phyloP scores from a whole-genome alignment of 2,113 vertebrate genomes.

The Oryzias javanicus region DNA sequence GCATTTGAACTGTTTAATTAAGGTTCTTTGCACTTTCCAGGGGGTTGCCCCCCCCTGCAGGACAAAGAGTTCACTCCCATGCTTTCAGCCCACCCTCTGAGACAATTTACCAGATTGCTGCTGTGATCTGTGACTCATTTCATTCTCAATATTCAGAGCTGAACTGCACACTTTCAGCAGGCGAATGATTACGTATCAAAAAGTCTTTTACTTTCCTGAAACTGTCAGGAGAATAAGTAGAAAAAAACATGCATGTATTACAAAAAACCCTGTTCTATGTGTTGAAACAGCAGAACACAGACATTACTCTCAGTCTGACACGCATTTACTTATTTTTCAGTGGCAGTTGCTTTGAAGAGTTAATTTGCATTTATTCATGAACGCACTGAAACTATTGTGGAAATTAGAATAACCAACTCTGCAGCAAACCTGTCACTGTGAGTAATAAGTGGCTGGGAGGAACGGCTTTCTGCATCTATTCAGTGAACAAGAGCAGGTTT shows the following conservation, averaged over 20 bases:
- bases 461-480: slow-evolving; percentile 17
- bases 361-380: slow-evolving; percentile 6
- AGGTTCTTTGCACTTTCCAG: slow-evolving; percentile 51
- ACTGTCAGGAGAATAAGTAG: not conserved
- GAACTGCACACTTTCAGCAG: slow-evolving; percentile 18
- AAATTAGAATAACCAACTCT: slow-evolving; percentile 30
- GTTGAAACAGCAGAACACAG: slow-evolving; percentile 5
- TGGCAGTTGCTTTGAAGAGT: not conserved
- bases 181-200: not conserved
- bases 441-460: slow-evolving; percentile 46
- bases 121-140: slow-evolving; percentile 58
- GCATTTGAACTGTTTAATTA: slow-evolving; percentile 54
- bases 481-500: slow-evolving; percentile 1
- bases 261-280: slow-evolving; percentile 1
- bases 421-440: slow-evolving; percentile 36
- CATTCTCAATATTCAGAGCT: slow-evolving; percentile 49
- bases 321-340: slow-evolving; percentile 12
- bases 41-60: slow-evolving; percentile 42
- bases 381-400: slow-evolving; percentile 15
- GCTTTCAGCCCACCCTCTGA: slow-evolving; percentile 49
- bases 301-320: slow-evolving; percentile 4
- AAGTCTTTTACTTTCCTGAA: too few relatives aligned
- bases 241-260: not conserved
- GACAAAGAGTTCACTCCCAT: slow-evolving; percentile 39
- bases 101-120: slow-evolving; percentile 53